Evolutionary conservation across 2,888 invertebrate genomes (phyloP).

Genomic region (Dynastes tityus): DNA sequence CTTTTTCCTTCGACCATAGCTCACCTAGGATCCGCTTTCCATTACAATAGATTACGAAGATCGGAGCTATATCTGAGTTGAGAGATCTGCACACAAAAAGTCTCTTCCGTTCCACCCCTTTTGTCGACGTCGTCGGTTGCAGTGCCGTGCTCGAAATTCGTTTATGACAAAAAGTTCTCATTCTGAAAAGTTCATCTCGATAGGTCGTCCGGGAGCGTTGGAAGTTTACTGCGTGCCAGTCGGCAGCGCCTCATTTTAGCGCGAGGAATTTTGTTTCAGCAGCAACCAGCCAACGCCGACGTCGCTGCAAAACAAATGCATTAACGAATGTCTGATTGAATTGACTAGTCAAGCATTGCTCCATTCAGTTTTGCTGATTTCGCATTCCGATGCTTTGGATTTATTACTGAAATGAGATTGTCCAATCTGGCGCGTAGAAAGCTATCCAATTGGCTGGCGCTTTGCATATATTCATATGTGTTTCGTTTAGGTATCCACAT

Average conservation of each 20-base stretch:
- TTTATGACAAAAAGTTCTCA: conserved; percentile 25
- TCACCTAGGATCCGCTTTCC: conserved; percentile 26
- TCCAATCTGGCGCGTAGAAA: conserved; percentile 40
- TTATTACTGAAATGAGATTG: conserved; percentile 49
- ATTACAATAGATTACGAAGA: conserved; percentile 21
- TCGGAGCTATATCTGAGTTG: neutral
- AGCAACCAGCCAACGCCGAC: neutral
- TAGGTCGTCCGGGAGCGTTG: conserved; percentile 1
- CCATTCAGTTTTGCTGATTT: conserved; percentile 55
- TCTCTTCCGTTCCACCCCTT: neutral
- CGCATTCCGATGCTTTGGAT: conserved; percentile 51
- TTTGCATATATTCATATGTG: conserved; percentile 12
- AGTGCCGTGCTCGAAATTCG: conserved; percentile 19
- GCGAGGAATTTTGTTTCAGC: conserved; percentile 37
- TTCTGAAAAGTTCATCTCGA: conserved; percentile 30
- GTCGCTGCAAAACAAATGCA: conserved; percentile 55
- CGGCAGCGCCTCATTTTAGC: conserved; percentile 15
- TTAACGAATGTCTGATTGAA: conserved; percentile 57
- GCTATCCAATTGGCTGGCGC: conserved; percentile 21
- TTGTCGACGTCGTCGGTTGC: conserved; percentile 3
- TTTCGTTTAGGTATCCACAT: neutral
- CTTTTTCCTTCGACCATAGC: neutral
- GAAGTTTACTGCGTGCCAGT: conserved; percentile 12
- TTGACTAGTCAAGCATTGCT: conserved; percentile 56
- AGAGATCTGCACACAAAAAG: conserved; percentile 14